Evolutionary conservation across 2,888 invertebrate species (phyloP), one percentile per base, ranked within the genome.

Genomic region (Augiades crinisus): DNA sequence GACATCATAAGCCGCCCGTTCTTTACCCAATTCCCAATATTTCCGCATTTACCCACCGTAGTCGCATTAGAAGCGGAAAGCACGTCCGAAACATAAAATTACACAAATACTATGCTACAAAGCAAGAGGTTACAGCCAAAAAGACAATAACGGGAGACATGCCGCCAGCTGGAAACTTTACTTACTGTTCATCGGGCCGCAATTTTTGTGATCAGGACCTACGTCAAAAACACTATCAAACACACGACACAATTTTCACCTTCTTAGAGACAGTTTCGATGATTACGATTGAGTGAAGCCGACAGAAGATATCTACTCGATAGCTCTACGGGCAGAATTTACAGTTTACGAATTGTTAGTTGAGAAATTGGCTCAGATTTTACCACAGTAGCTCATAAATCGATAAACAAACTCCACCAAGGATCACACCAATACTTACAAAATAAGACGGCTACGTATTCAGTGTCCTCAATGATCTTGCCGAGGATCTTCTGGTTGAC

Each of bases 391-490:
- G 78, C 75, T 78, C 58, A 70, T 67, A 68, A 76, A 72, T 69
- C 63, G 67, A 77, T 72, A 71, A 50, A 75, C 68, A 75, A 81
- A 73, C 70, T 67, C 68, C 63, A 55, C 57, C 60, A 56, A 34
- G 59, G 55, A 56, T 41, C 61, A 70, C 54, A 54, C 59, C 37
- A 63, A 68, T 90, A 96, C 97, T 96, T 92, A 97, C 97, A 97
- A 91, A 97, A 98, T 70, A 97, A 92, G 64, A 97, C 97, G 51
- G 97, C 97, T 63, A 98, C 96, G 78, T 95, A 97, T 67, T 96
- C 95, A 16, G 96, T 96, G 64, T 97, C 97, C 79, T 96, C 96
- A 60, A 98, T 95, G 71, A 97, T 96, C 88, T 97, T 97, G 55
- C 93, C 92, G 61, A 98, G 91, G 71, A 97, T 96, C 82, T 96